These are phyloP conservation scores for Neodiprion lecontei DNA, from an alignment of 1,140 invertebrate species.

Conservation along the genomic window DNA sequence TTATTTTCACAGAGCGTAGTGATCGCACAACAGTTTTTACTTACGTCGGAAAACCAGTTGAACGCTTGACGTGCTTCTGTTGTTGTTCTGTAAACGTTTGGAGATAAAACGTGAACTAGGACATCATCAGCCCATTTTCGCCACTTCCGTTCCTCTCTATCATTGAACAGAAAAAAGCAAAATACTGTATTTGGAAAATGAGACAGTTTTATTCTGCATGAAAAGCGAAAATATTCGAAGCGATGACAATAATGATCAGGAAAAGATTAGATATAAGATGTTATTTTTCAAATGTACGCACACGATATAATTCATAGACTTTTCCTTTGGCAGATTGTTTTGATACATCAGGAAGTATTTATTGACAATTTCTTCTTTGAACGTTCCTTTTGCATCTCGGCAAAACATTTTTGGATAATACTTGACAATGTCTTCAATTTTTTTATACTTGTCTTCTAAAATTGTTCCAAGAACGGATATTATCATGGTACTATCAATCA, in stretches of 20 bases:
- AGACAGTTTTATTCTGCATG: constrained; percentile 16
- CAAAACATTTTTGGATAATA: constrained; percentile 83
- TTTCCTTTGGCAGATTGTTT: constrained; percentile 63
- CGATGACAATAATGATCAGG: constrained; percentile 2
- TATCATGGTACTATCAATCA: constrained; percentile 95
- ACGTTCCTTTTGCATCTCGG: constrained; percentile 72
- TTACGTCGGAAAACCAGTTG: constrained; percentile 85
- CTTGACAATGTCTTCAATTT: constrained; percentile 75
- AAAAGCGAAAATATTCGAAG: not conserved
- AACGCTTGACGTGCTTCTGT: constrained; percentile 89
- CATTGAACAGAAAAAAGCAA: constrained; percentile 38
- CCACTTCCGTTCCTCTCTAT: constrained; percentile 92
- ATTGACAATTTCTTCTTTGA: constrained; percentile 85
- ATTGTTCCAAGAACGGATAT: constrained; percentile 87
- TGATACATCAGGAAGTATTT: constrained; percentile 95
- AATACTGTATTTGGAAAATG: constrained; percentile 26
- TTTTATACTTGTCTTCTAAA: constrained; percentile 69
- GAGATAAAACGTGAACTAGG: constrained; percentile 92
- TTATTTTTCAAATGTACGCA: constrained; percentile 58
- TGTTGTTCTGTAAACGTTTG: constrained; percentile 93
- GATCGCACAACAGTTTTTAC: constrained; percentile 13
- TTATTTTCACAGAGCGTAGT: too few species aligned
- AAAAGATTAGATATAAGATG: too few species aligned
- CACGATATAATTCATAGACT: constrained; percentile 68
- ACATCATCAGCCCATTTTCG: constrained; percentile 92